These are phyloP conservation scores for Zeuzera pyrina DNA, from an alignment of 2,888 invertebrate genomes.

Conservation along the genomic window DNA sequence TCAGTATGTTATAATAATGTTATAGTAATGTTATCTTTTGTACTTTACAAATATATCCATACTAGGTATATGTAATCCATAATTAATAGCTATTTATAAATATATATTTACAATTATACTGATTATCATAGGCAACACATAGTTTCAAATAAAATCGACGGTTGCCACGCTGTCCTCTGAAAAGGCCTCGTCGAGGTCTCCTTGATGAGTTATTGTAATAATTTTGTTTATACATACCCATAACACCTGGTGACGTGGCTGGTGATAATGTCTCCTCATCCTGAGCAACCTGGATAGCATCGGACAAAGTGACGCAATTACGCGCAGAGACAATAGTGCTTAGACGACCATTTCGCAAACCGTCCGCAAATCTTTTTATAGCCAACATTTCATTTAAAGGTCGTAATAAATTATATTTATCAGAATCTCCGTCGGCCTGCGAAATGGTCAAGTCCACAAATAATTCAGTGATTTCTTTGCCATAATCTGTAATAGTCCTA, in stretches of 20 bases:
- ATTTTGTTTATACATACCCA: not conserved
- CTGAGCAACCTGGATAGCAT: conserved; percentile 10
- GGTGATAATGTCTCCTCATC: conserved; percentile 2
- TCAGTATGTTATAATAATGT: too few species aligned
- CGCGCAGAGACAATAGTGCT: conserved; percentile 9
- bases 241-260: not conserved
- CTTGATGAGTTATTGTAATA: not conserved
- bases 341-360: conserved; percentile 7
- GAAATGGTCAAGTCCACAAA: conserved; percentile 8
- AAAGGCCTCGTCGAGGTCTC: not conserved
- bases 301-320: conserved; percentile 7
- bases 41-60: too few species aligned
- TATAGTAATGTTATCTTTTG: too few species aligned
- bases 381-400: conserved; percentile 7
- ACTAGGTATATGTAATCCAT: too few species aligned
- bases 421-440: conserved; percentile 4
- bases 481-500: conserved; percentile 3
- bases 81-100: too few species aligned
- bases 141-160: too few species aligned
- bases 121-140: too few species aligned
- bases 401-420: conserved; percentile 4
- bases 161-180: not conserved
- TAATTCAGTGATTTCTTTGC: conserved; percentile 4
- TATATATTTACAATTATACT: too few species aligned
- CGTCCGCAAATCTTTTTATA: conserved; percentile 9